phyloP scores from a whole-genome alignment of 2,797 vertebrate genomes.

The Linurgus olivaceus region DNA sequence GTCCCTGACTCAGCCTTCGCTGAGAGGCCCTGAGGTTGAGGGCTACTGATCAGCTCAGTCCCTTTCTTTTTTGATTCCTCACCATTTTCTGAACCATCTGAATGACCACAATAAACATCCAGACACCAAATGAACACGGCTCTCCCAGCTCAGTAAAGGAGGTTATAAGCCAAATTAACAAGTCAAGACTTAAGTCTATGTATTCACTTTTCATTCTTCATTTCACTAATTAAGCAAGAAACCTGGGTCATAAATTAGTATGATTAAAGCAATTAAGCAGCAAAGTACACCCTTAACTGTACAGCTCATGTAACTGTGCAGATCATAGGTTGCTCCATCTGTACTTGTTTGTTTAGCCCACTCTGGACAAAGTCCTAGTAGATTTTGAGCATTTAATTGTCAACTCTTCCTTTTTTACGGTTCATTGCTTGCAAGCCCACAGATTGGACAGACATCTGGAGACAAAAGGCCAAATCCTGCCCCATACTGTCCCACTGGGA shows the following conservation, averaged over 20 bases:
- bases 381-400: conserved; percentile 40
- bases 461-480: conserved; percentile 1
- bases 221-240: conserved; percentile 21
- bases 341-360: conserved; percentile 57
- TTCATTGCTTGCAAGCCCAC: background rate
- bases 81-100: background rate
- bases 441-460: background rate
- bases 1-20: background rate
- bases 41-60: background rate
- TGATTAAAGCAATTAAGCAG: background rate
- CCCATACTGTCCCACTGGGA: background rate
- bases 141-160: background rate
- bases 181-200: background rate
- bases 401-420: conserved; percentile 25
- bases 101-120: background rate
- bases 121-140: background rate
- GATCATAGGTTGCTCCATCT: conserved; percentile 30
- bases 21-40: background rate
- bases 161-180: conserved; percentile 7
- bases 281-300: background rate
- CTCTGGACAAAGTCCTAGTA: conserved; percentile 58
- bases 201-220: background rate
- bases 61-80: background rate
- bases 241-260: background rate
- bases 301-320: background rate